Percentiles rank a stretch among this genome's conserved stretches.
These are phyloP conservation scores for Ommatoiulus sabulosus DNA, from an alignment of 2,888 invertebrate species.

Conservation along the genomic window DNA sequence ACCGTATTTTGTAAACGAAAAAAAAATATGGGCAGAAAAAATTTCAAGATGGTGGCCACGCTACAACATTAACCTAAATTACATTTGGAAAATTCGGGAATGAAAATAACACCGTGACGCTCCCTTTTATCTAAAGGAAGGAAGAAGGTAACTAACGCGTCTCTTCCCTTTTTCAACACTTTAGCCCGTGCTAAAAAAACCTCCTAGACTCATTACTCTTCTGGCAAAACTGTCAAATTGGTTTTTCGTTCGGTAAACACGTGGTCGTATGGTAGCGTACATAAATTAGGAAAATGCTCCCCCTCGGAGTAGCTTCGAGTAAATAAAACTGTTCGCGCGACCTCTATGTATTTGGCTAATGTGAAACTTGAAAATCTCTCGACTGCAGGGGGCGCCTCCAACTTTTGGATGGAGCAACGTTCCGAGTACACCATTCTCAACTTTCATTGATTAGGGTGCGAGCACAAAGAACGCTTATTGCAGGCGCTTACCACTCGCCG, in stretches of 20 bases:
- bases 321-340: neutral
- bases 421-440: too few species aligned
- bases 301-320: neutral
- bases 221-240: neutral
- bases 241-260: neutral
- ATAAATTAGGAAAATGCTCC: neutral
- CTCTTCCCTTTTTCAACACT: conserved; percentile 16
- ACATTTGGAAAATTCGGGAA: neutral
- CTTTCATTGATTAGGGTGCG: too few species aligned
- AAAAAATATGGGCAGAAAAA: neutral
- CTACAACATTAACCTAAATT: conserved; percentile 1
- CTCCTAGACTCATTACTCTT: neutral
- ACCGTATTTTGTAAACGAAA: neutral
- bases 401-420: too few species aligned
- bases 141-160: conserved; percentile 1
- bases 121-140: neutral
- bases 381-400: too few species aligned
- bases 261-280: neutral
- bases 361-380: neutral
- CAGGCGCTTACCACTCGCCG: too few species aligned
- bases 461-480: too few species aligned
- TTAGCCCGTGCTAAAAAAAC: neutral
- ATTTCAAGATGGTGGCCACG: neutral
- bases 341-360: neutral
- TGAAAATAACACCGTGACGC: neutral